These are phyloP conservation scores for Cancer borealis DNA, from an alignment of 2,888 invertebrate species.

Conservation along the genomic window DNA sequence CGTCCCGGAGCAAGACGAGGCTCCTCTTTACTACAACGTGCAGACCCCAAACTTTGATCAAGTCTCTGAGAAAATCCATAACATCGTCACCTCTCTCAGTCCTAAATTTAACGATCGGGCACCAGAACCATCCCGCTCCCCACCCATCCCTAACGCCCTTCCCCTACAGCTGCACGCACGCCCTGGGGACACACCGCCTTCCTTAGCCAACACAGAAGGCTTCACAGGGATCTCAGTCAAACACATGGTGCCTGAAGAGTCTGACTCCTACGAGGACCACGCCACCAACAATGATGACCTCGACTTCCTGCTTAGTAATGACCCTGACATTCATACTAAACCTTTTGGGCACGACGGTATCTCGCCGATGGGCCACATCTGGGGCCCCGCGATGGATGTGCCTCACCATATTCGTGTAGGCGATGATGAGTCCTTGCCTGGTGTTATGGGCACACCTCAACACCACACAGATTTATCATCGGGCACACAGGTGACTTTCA, in stretches of 20 bases:
- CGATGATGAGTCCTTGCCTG: background rate
- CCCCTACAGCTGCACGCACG: constrained; percentile 31
- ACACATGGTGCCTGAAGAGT: constrained; percentile 61
- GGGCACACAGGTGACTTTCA: background rate
- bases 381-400: background rate
- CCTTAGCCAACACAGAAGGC: constrained; percentile 55
- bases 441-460: background rate
- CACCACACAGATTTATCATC: background rate
- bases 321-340: background rate
- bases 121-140: constrained; percentile 5
- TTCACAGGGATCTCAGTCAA: constrained; percentile 62
- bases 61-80: constrained; percentile 66
- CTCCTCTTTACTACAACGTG: constrained; percentile 63
- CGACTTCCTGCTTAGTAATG: constrained; percentile 38
- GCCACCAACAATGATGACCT: constrained; percentile 41
- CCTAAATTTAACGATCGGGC: constrained; percentile 62
- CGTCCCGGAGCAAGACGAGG: background rate
- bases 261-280: constrained; percentile 28
- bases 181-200: constrained; percentile 55
- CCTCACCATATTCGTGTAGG: background rate
- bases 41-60: constrained; percentile 59
- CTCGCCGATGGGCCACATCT: background rate
- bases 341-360: background rate
- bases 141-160: background rate
- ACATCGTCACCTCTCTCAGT: constrained; percentile 65